Evolutionary conservation across 2,113 vertebrate species (phyloP), one percentile per base, ranked within the genome.

Genomic region (Dunckerocampus dactyliophorus): DNA sequence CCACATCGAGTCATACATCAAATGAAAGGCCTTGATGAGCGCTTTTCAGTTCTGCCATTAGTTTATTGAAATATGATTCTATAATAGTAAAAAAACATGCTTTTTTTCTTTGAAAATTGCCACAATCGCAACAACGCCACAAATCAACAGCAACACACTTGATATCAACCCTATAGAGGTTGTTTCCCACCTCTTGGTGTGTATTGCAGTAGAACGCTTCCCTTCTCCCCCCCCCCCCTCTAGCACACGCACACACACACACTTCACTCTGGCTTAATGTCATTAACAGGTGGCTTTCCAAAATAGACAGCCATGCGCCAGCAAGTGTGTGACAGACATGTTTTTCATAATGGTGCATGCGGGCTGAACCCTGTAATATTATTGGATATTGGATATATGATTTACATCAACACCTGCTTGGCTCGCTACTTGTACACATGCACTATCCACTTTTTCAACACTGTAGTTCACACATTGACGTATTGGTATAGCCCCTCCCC

Each of bases 221-320:
- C 31, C 31, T 5, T 5, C 31, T 8, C 3, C 4, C 31, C 31
- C 31, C 7, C 61, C 63, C 58, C 65, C 34, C 65, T 45, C 68
- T 62, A 62, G 62, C 68, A 72, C 70, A 78, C 78, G 74, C 82
- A 79, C 74, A 78, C 83, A 78, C 78, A 75, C 82, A 79, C 74
- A 78, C 83, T 71, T 71, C 56, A 8, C 57, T 51, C 71, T 59
- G 59, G 82, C 78, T 88, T 91, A 88, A 91, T 88, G 86, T 90
- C 87, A 88, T 91, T 91, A 91, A 90, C 90, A 91, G 91, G 90
- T 91, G 91, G 77, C 69, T 74, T 81, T 88, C 85, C 16, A 80
- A 91, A 92, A 92, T 92, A 92, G 89, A 86, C 74, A 34, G 62
- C 19, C 59, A 46, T 47, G 52, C 13, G 51, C 60, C 31, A 69